phyloP scores from a whole-genome alignment of 2,113 vertebrate species.

The Promerops cafer region DNA sequence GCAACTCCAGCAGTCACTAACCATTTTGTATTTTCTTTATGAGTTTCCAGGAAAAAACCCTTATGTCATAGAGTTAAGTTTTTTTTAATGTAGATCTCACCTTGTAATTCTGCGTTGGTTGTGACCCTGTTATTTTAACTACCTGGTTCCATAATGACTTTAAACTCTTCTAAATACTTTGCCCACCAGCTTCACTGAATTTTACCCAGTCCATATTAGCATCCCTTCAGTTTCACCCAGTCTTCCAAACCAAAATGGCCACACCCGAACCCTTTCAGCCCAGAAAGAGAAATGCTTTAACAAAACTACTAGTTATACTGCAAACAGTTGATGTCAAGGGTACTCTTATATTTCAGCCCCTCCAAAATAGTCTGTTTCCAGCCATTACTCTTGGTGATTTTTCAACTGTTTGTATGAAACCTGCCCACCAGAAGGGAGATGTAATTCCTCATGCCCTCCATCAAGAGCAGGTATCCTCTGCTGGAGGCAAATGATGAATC shows the following conservation, averaged over 20 bases:
- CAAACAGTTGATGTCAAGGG: neutral
- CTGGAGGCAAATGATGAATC: neutral
- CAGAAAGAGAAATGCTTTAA: neutral
- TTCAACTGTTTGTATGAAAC: neutral
- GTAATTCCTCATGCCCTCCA: neutral
- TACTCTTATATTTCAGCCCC: neutral
- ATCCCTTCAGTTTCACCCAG: neutral
- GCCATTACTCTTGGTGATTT: neutral
- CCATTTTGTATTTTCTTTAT: neutral
- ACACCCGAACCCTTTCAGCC: neutral
- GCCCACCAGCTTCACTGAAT: neutral
- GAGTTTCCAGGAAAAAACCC: neutral
- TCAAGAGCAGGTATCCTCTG: neutral
- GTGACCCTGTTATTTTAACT: neutral
- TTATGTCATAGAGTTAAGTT: neutral
- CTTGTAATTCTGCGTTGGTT: neutral
- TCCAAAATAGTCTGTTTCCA: neutral
- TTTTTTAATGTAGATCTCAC: neutral
- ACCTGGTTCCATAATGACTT: neutral
- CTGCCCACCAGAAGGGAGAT: neutral
- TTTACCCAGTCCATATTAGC: neutral
- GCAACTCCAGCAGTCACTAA: neutral
- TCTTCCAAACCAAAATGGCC: neutral
- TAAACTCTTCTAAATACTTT: neutral
- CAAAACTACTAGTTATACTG: neutral